These are phyloP conservation scores for Agrotis puta DNA, from an alignment of 2,888 invertebrate genomes.

Conservation along the genomic window DNA sequence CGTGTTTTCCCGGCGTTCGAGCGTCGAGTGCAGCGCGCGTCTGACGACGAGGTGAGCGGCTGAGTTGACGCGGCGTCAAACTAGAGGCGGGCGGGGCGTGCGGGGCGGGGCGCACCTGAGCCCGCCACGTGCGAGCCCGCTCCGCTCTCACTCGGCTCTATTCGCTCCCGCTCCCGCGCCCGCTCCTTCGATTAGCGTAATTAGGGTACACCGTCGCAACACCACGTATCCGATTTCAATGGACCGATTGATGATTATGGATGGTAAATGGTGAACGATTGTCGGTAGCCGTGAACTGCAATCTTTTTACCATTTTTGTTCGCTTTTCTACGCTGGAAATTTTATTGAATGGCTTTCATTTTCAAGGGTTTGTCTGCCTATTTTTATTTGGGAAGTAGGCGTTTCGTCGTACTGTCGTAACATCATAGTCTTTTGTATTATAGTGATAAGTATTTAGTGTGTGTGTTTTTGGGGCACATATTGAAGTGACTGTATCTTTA, in stretches of 20 bases:
- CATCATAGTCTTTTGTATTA: not conserved
- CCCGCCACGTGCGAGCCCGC: conserved; percentile 81
- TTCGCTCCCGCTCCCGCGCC: conserved; percentile 69
- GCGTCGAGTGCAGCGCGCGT: conserved; percentile 89
- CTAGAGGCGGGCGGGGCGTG: conserved; percentile 78
- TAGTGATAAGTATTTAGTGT: not conserved
- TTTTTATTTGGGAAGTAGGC: conserved; percentile 18
- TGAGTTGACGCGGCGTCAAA: conserved; percentile 80
- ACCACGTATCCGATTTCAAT: conserved; percentile 83
- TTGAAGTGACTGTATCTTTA: not conserved
- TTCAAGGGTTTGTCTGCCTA: conserved; percentile 10
- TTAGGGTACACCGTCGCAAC: conserved; percentile 77
- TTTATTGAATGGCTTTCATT: conserved; percentile 39
- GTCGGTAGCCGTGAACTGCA: conserved; percentile 72
- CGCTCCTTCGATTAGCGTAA: conserved; percentile 77
- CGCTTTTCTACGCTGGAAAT: conserved; percentile 62
- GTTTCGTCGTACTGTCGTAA: conserved; percentile 1
- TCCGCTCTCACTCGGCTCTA: conserved; percentile 69
- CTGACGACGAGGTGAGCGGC: conserved; percentile 85
- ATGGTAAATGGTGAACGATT: conserved; percentile 76
- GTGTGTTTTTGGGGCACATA: too few species aligned
- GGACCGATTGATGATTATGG: conserved; percentile 82
- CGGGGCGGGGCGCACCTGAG: conserved; percentile 89
- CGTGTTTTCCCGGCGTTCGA: conserved; percentile 90
- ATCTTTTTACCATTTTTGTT: conserved; percentile 65